phyloP scores from a whole-genome alignment of 2,888 invertebrate genomes.

The Zonitis immaculata region DNA sequence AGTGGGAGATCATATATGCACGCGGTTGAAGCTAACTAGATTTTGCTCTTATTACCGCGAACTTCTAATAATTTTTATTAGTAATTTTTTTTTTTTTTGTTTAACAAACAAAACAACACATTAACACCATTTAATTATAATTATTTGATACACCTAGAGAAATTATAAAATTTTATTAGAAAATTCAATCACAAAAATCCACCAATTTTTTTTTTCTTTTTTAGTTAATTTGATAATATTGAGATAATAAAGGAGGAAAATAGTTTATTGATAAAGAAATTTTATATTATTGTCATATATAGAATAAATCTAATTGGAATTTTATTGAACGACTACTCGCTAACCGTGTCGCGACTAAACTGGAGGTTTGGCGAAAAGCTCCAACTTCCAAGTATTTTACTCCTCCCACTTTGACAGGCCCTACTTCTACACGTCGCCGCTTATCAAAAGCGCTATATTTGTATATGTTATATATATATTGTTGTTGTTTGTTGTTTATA shows the following conservation, averaged over 20 bases:
- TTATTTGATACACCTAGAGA: neutral
- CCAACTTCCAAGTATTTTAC: constrained; percentile 38
- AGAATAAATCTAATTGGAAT: neutral
- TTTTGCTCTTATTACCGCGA: constrained; percentile 1
- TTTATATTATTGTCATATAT: neutral
- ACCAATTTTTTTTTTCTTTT: too few relatives aligned
- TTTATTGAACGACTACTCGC: neutral
- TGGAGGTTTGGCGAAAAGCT: constrained; percentile 39
- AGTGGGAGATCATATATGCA: constrained; percentile 27
- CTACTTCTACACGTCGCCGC: constrained; percentile 40
- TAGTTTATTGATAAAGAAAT: neutral
- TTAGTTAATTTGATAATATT: too few relatives aligned
- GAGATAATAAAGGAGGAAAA: too few relatives aligned
- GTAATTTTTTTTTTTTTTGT: too few relatives aligned
- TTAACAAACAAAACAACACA: neutral
- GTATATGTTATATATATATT: neutral
- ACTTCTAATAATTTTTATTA: too few relatives aligned
- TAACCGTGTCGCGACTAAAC: constrained; percentile 33
- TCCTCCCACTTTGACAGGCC: constrained; percentile 43
- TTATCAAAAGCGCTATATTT: constrained; percentile 34
- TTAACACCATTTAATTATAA: neutral
- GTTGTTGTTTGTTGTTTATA: neutral
- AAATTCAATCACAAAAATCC: too few relatives aligned
- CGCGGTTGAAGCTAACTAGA: constrained; percentile 25
- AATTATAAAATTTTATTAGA: too few relatives aligned